phyloP scores from a whole-genome alignment of 1,140 invertebrate genomes.

The Lethocerus indicus region DNA sequence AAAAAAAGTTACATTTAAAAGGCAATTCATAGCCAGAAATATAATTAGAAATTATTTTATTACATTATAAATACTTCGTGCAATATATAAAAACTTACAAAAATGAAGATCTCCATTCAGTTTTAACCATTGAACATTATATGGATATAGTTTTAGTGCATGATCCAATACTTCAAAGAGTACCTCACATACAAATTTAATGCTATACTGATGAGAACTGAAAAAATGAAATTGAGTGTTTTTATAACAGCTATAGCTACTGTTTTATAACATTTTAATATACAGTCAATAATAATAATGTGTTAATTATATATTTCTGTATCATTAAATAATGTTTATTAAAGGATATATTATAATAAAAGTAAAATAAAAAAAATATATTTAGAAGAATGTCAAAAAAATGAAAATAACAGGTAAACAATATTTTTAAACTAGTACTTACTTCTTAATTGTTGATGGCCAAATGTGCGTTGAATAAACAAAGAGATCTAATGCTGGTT shows the following conservation, averaged over 20 bases:
- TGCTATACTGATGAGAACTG: conserved; percentile 46
- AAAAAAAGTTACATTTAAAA: conserved; percentile 2
- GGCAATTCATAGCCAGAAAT: background rate
- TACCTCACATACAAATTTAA: conserved; percentile 44
- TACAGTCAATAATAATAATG: background rate
- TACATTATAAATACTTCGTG: no score
- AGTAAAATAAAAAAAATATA: background rate
- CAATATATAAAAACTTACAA: conserved; percentile 29
- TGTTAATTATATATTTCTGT: background rate
- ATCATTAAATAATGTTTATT: background rate
- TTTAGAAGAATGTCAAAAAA: background rate
- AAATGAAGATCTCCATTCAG: conserved; percentile 74
- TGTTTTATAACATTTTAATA: background rate
- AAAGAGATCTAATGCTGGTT: conserved; percentile 52
- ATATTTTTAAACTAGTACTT: conserved; percentile 20
- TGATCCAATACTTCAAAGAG: conserved; percentile 47
- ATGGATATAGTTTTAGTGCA: conserved; percentile 50
- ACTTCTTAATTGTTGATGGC: conserved; percentile 68
- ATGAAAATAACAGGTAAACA: background rate
- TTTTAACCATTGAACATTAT: conserved; percentile 61
- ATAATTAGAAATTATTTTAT: background rate
- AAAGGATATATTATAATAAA: background rate
- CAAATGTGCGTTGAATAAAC: conserved; percentile 64
- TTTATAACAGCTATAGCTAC: background rate
- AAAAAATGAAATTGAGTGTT: conserved; percentile 18